These are phyloP conservation scores for Aurelia aurita complex sp. Pacific DNA, from an alignment of 30 jellyfish, hydroid and myxozoan genomes.

Conservation along the genomic window DNA sequence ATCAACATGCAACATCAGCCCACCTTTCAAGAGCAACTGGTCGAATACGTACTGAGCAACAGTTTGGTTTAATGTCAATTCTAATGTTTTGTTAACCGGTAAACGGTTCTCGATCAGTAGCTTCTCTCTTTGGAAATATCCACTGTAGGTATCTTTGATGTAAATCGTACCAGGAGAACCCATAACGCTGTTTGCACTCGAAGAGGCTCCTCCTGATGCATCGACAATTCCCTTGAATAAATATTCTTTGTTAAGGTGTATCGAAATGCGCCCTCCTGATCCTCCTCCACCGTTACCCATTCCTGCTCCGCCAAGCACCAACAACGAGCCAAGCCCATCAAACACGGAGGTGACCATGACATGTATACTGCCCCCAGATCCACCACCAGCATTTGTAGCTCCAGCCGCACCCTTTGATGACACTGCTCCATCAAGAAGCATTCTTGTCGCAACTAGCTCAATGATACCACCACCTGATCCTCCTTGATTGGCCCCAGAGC, in stretches of 20 bases:
- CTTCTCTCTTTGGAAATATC: slow-evolving; percentile 26
- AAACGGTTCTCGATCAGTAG: slow-evolving; percentile 28
- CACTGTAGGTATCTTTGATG: slow-evolving; percentile 30
- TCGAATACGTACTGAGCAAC: slow-evolving; percentile 23
- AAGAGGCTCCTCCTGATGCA: slow-evolving; percentile 54
- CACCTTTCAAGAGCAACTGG: slow-evolving; percentile 31
- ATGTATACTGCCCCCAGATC: slow-evolving; percentile 66
- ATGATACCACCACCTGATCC: slow-evolving; percentile 69
- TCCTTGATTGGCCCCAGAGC: slow-evolving; percentile 22
- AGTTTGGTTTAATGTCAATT: slow-evolving; percentile 37
- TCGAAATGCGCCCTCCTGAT: slow-evolving; percentile 55
- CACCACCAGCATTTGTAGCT: slow-evolving; percentile 59
- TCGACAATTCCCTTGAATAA: slow-evolving; percentile 38
- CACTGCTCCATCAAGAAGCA: slow-evolving; percentile 39
- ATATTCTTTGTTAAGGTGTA: slow-evolving; percentile 11
- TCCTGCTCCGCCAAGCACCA: slow-evolving; percentile 47
- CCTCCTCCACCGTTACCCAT: slow-evolving; percentile 68
- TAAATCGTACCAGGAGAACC: slow-evolving; percentile 68
- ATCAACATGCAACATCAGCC: slow-evolving; percentile 37
- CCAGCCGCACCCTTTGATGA: slow-evolving; percentile 55
- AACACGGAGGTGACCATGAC: slow-evolving; percentile 2
- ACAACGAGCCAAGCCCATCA: slow-evolving; percentile 51
- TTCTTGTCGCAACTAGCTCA: neutral
- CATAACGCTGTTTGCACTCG: neutral
- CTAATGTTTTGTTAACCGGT: neutral